A percentile compares a stretch with the other conserved stretches of the same genome.
Conservation (phyloP, 2,797 vertebrate genomes). For the Typhlichthys subterraneus region DNA sequence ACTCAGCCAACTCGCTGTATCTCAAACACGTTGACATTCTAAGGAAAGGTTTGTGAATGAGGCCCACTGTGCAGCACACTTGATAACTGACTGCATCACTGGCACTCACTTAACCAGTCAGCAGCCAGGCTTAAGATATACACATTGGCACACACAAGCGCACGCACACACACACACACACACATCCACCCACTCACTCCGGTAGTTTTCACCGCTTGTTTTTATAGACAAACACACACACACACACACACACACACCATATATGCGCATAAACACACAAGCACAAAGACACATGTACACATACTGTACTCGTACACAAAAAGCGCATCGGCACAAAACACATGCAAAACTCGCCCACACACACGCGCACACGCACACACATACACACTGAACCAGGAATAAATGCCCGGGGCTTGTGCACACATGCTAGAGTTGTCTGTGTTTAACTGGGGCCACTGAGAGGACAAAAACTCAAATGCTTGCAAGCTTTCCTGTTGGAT, state of each 20-base stretch:
- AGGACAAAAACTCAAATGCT: conserved; percentile 50
- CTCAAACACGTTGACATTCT: too few relatives aligned
- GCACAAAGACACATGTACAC: conserved; percentile 16
- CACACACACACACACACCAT: neutral
- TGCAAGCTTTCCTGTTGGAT: conserved; percentile 54
- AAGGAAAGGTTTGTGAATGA: neutral
- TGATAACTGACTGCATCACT: conserved; percentile 62
- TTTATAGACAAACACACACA: neutral
- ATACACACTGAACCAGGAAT: conserved; percentile 35
- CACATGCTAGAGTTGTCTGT: conserved; percentile 49
- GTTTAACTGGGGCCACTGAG: conserved; percentile 51
- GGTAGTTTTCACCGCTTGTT: neutral
- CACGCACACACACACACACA: neutral
- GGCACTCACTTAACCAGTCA: conserved; percentile 68
- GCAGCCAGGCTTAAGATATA: conserved; percentile 58
- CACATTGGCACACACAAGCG: conserved; percentile 54
- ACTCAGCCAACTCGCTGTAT: too few relatives aligned
- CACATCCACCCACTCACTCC: neutral
- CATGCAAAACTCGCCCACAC: conserved; percentile 9
- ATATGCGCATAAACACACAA: conserved; percentile 31
- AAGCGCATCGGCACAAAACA: conserved; percentile 22
- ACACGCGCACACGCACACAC: conserved; percentile 23
- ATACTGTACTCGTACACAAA: conserved; percentile 17
- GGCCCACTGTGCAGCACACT: conserved; percentile 27
- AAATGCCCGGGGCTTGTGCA: conserved; percentile 52